A percentile compares a stretch with the other conserved stretches of the same genome.
phyloP scores from a whole-genome alignment of 30 jellyfish, hydroid and myxozoan genomes.

The Aurelia coerulea region DNA sequence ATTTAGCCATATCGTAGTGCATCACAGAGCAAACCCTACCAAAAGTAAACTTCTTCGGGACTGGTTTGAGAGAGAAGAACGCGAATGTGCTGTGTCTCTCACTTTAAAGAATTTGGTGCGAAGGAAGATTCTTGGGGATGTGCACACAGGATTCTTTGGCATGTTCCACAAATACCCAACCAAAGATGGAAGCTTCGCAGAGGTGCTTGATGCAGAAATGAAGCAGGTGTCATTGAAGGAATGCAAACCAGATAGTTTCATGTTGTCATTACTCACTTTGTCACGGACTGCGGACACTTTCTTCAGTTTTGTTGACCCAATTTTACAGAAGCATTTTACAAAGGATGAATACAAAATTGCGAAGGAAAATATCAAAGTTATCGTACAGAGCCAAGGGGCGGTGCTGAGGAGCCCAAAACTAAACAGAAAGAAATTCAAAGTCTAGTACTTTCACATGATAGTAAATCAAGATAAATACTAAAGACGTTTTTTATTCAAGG shows the following conservation, averaged over 20 bases:
- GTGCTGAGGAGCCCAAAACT: conserved; percentile 85
- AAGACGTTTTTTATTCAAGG: no score
- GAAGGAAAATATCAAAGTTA: conserved; percentile 87
- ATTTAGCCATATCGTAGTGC: conserved; percentile 64
- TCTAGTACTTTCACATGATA: neutral
- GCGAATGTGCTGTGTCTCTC: conserved; percentile 71
- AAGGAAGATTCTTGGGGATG: conserved; percentile 76
- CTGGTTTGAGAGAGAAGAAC: conserved; percentile 78
- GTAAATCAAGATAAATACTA: no score
- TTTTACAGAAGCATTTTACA: conserved; percentile 79
- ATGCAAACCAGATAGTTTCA: conserved; percentile 88
- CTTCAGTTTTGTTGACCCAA: conserved; percentile 89
- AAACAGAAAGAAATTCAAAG: conserved; percentile 73
- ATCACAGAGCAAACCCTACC: conserved; percentile 59
- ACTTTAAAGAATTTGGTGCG: conserved; percentile 62
- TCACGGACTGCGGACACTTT: conserved; percentile 81
- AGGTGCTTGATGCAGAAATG: conserved; percentile 83
- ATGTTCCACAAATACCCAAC: conserved; percentile 80
- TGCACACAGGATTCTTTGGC: conserved; percentile 81
- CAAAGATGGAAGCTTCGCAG: conserved; percentile 65
- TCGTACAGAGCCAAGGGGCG: conserved; percentile 93
- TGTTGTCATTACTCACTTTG: conserved; percentile 85
- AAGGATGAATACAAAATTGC: conserved; percentile 82
- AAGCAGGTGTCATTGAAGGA: conserved; percentile 82
- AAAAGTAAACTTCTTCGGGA: conserved; percentile 44